Evolutionary conservation across 2,888 invertebrate species (phyloP).

Genomic region (Rotaria socialis): DNA sequence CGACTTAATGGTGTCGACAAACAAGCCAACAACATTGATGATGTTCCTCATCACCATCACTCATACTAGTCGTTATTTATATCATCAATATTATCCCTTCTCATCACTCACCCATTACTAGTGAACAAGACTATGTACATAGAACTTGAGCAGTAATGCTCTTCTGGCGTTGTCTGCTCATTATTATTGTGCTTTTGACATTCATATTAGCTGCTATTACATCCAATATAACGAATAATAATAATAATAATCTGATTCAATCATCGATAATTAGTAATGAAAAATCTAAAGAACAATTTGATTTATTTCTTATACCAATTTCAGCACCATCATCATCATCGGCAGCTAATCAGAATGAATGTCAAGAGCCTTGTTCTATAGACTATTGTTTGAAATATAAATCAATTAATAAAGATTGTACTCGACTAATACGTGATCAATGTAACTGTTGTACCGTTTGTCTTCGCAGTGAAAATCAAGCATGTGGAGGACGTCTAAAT

Average conservation of each 20-base stretch:
- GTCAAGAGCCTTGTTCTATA: not conserved
- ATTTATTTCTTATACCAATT: not conserved
- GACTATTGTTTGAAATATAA: conserved; percentile 25
- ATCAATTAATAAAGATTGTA: not conserved
- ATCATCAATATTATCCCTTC: not conserved
- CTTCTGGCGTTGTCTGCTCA: not conserved
- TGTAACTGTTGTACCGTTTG: conserved; percentile 25
- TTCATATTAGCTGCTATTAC: not conserved
- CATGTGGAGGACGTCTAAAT: not conserved
- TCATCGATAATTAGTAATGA: not conserved
- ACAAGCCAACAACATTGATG: not conserved
- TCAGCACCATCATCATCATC: not conserved
- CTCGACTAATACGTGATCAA: conserved; percentile 24
- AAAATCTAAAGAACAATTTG: not conserved
- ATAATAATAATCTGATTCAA: not conserved
- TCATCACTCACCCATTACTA: conserved; percentile 11
- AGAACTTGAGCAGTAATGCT: not conserved
- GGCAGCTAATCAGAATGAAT: not conserved
- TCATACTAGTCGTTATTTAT: not conserved
- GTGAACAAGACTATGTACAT: not conserved
- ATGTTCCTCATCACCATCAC: not conserved
- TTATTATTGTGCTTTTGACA: not conserved
- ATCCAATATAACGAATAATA: not conserved
- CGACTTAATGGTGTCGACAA: conserved; percentile 16
- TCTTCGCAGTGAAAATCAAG: not conserved